Evolutionary conservation across 2,888 invertebrate species (phyloP).

Genomic region (Tenthredo amoena): DNA sequence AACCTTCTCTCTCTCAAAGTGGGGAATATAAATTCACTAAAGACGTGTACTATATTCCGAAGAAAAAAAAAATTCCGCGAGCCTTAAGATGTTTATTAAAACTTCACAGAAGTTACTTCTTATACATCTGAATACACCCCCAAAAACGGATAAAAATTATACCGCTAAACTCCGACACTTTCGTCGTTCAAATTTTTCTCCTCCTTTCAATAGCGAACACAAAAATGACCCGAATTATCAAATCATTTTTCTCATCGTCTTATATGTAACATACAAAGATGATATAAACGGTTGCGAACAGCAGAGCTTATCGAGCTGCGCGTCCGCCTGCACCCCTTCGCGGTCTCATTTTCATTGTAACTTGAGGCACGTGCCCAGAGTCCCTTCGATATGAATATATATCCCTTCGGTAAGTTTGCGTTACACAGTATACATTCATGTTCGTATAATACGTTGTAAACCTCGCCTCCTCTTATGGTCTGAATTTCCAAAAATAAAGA

Average conservation of each 20-base stretch:
- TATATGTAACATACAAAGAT: background rate
- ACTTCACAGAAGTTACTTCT: slow-evolving; percentile 2
- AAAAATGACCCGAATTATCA: background rate
- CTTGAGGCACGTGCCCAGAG: slow-evolving; percentile 29
- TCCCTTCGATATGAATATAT: slow-evolving; percentile 44
- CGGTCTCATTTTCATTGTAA: slow-evolving; percentile 32
- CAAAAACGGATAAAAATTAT: background rate
- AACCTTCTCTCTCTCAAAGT: background rate
- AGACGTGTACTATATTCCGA: background rate
- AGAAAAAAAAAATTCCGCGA: background rate
- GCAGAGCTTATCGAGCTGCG: slow-evolving; percentile 5
- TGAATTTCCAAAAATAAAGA: background rate
- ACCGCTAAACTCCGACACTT: background rate
- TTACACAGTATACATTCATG: background rate
- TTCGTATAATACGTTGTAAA: background rate
- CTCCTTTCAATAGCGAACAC: background rate
- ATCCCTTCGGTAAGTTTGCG: background rate
- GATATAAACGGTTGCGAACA: background rate
- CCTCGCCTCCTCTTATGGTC: background rate
- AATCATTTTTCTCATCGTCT: background rate
- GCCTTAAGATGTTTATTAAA: background rate
- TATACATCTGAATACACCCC: background rate
- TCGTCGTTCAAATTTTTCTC: background rate
- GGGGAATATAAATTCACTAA: background rate
- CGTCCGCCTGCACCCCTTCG: background rate